Evolutionary conservation across 53 echinoderm and acorn worm genomes (phyloP).

Genomic region (Holothuria leucospilota): DNA sequence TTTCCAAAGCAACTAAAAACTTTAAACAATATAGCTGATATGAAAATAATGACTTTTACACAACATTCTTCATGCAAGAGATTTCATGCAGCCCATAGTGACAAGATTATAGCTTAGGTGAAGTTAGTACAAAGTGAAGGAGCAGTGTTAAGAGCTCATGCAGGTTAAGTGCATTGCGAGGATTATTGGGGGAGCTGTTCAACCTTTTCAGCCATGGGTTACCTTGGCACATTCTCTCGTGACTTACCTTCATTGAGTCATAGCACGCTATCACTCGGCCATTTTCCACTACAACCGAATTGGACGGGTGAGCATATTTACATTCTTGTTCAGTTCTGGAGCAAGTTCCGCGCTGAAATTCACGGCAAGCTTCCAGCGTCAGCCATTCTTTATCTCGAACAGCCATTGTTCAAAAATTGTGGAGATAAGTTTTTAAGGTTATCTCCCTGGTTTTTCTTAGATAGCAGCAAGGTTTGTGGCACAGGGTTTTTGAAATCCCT

Average conservation of each 20-base stretch:
- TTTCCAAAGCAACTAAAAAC: too few species aligned
- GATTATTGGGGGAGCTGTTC: too few species aligned
- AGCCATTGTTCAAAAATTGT: conserved; percentile 69
- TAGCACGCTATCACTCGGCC: conserved; percentile 99
- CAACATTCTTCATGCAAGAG: too few species aligned
- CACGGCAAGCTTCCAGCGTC: conserved; percentile 98
- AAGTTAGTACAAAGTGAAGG: too few species aligned
- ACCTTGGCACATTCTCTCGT: conserved; percentile 22
- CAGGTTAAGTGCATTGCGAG: too few species aligned
- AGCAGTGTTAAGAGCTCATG: too few species aligned
- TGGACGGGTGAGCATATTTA: conserved; percentile 99
- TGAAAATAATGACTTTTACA: too few species aligned
- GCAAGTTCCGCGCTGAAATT: conserved; percentile 98
- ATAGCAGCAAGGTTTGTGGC: conserved; percentile 12
- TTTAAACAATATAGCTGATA: too few species aligned
- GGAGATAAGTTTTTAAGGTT: conserved; percentile 5
- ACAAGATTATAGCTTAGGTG: too few species aligned
- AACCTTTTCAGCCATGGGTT: too few species aligned
- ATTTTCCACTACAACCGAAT: conserved; percentile 99
- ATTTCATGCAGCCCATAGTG: too few species aligned
- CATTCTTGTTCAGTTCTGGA: conserved; percentile 97
- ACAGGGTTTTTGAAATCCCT: not conserved
- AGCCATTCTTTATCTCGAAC: conserved; percentile 99
- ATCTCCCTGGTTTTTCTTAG: conserved; percentile 29
- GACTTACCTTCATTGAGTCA: conserved; percentile 99